phyloP scores from a whole-genome alignment of 2,888 invertebrate genomes.

The Drosophila atroscutellata region DNA sequence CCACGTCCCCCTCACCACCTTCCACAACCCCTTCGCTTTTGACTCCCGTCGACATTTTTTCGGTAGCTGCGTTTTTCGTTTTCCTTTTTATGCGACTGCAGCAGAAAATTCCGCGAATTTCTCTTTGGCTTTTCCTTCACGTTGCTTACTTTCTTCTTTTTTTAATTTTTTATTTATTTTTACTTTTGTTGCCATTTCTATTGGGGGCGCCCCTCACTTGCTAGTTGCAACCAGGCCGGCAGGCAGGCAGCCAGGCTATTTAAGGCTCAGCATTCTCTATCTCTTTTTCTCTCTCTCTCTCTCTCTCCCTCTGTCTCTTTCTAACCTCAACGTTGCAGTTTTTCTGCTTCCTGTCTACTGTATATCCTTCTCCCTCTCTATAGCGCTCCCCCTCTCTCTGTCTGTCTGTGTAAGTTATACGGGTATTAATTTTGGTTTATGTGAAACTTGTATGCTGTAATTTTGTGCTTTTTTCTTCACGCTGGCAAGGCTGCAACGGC shows the following conservation, averaged over 20 bases:
- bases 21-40: constrained; percentile 37
- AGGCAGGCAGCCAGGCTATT: constrained; percentile 45
- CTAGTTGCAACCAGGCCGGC: constrained; percentile 20
- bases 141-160: constrained; percentile 2
- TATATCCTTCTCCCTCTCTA: constrained; percentile 3
- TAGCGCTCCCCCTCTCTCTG: background rate
- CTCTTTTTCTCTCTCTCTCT: background rate
- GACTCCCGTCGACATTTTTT: constrained; percentile 67
- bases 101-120: constrained; percentile 77
- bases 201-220: constrained; percentile 33
- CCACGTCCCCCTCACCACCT: background rate
- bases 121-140: constrained; percentile 52
- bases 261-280: constrained; percentile 30
- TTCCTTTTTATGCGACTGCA: constrained; percentile 72
- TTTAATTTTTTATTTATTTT: constrained; percentile 10
- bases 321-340: constrained; percentile 34
- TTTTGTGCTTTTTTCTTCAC: constrained; percentile 60
- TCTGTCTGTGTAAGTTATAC: constrained; percentile 64
- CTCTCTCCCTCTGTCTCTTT: constrained; percentile 4
- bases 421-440: constrained; percentile 78
- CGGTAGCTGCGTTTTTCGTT: constrained; percentile 45
- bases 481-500: constrained; percentile 39
- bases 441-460: constrained; percentile 71
- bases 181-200: constrained; percentile 46
- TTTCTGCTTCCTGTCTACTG: constrained; percentile 26